Percentiles rank a stretch among this genome's conserved stretches.
phyloP scores from a whole-genome alignment of 2,888 invertebrate genomes.

The Odontocolon sp. region DNA sequence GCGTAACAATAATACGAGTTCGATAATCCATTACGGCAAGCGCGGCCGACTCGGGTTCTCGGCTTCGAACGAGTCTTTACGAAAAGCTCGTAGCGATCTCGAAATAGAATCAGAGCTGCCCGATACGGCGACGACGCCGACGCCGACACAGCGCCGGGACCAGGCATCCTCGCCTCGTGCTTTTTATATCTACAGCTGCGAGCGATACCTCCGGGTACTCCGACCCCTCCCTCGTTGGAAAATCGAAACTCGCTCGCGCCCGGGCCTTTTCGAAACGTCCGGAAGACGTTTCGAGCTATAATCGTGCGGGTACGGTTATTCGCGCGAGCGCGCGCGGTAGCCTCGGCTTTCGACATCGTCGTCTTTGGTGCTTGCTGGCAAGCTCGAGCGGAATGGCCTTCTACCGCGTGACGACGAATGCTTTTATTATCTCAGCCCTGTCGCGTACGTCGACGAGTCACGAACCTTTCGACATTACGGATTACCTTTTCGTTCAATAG shows the following conservation, averaged over 20 bases:
- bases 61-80: slow-evolving; percentile 39
- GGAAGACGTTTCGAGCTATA: no score
- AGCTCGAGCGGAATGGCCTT: not conserved
- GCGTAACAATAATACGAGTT: slow-evolving; percentile 6
- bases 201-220: slow-evolving; percentile 2
- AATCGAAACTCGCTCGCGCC: slow-evolving; percentile 31
- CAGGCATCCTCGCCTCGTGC: slow-evolving; percentile 67
- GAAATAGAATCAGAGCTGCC: slow-evolving; percentile 77
- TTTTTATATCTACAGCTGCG: slow-evolving; percentile 67
- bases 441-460: no score
- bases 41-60: slow-evolving; percentile 6
- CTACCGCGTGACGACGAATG: not conserved
- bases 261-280: slow-evolving; percentile 40
- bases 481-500: no score
- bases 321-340: not conserved
- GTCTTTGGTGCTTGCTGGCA: slow-evolving; percentile 2
- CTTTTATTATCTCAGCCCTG: not conserved
- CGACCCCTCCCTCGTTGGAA: not conserved
- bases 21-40: slow-evolving; percentile 32
- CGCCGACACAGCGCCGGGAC: slow-evolving; percentile 67
- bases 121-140: slow-evolving; percentile 75
- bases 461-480: no score
- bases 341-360: slow-evolving; percentile 11
- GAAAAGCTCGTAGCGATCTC: slow-evolving; percentile 74
- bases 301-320: not conserved